Evolutionary conservation across 2,797 vertebrate species (phyloP).

Genomic region (Trachops cirrhosus): DNA sequence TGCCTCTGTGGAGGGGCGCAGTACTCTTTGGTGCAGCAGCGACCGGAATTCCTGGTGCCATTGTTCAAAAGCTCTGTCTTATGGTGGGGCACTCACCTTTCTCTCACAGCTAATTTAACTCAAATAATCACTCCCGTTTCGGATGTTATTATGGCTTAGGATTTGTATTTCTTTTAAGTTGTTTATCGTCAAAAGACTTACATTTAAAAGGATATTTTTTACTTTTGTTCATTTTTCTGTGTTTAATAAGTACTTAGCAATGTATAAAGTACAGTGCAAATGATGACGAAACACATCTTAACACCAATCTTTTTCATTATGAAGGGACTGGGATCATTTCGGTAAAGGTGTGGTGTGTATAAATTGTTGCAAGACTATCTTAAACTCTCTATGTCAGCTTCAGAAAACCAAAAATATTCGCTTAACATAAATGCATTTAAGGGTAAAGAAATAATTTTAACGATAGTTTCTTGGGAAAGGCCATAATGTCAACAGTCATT

Average conservation of each 20-base stretch:
- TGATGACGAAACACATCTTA: background rate
- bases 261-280: background rate
- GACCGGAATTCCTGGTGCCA: background rate
- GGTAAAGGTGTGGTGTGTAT: background rate
- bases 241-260: background rate
- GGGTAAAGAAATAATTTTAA: background rate
- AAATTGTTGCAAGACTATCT: background rate
- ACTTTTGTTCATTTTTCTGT: background rate
- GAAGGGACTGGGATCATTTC: background rate
- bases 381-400: background rate
- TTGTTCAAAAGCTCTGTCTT: slow-evolving; percentile 8
- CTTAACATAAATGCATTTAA: background rate
- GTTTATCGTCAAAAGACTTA: background rate
- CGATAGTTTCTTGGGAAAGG: background rate
- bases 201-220: slow-evolving; percentile 24
- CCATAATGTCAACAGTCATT: background rate
- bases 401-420: background rate
- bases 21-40: slow-evolving; percentile 58
- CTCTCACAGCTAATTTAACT: background rate
- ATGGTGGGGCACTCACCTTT: background rate
- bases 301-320: background rate
- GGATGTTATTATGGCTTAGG: background rate
- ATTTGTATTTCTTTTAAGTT: background rate
- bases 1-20: slow-evolving; percentile 32
- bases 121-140: background rate